phyloP scores from a whole-genome alignment of 1,140 invertebrate genomes.

The Zophobas atratus region DNA sequence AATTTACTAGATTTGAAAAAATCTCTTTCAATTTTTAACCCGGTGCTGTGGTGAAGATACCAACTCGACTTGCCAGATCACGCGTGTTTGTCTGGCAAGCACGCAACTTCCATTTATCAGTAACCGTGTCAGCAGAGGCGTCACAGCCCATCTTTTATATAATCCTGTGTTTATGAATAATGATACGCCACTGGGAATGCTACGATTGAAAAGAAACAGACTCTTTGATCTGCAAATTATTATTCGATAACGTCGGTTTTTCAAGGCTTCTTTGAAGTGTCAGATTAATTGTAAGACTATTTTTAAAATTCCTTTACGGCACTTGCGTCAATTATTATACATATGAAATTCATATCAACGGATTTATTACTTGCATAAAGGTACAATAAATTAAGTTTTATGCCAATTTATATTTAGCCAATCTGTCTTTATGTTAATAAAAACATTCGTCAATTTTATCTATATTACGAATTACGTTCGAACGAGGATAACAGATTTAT shows the following conservation, averaged over 20 bases:
- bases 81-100: slow-evolving; percentile 10
- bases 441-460: slow-evolving; percentile 15
- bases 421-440: slow-evolving; percentile 10
- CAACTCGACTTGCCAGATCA: not conserved
- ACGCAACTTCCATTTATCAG: slow-evolving; percentile 16
- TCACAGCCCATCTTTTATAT: not conserved
- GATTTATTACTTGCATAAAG: not conserved
- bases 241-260: not conserved
- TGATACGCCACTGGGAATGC: slow-evolving; percentile 12
- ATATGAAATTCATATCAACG: slow-evolving; percentile 7
- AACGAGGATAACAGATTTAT: slow-evolving; percentile 23
- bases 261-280: slow-evolving; percentile 7
- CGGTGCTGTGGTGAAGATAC: slow-evolving; percentile 6
- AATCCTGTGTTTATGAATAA: not conserved
- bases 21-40: slow-evolving; percentile 36
- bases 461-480: slow-evolving; percentile 13
- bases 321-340: slow-evolving; percentile 19
- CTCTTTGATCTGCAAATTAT: slow-evolving; percentile 33
- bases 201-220: slow-evolving; percentile 1
- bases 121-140: slow-evolving; percentile 4
- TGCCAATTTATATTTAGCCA: slow-evolving; percentile 21
- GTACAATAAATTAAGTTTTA: slow-evolving; percentile 9
- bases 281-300: slow-evolving; percentile 6
- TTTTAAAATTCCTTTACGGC: slow-evolving; percentile 10
- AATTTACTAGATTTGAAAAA: slow-evolving; percentile 25